A percentile compares a stretch with the other conserved stretches of the same genome.
phyloP scores from a whole-genome alignment of 2,888 invertebrate genomes.

The Apamea anceps region DNA sequence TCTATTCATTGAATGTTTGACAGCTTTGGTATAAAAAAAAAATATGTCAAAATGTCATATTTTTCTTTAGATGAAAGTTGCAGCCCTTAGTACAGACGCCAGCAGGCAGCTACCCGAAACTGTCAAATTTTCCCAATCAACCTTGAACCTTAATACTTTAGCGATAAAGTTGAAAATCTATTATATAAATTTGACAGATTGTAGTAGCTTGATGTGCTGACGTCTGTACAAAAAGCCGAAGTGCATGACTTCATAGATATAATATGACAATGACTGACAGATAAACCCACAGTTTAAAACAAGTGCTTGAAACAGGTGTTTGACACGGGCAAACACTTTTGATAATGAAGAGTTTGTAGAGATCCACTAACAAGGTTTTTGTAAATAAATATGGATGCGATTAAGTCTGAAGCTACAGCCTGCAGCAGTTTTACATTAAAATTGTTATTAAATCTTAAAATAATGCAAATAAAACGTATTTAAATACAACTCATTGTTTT shows the following conservation, averaged over 20 bases:
- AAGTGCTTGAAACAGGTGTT: too few species aligned
- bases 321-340: too few species aligned
- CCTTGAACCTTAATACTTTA: too few species aligned
- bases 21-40: background rate
- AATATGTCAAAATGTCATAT: background rate
- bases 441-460: background rate
- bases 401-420: background rate
- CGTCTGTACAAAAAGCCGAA: background rate
- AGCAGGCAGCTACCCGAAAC: too few species aligned
- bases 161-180: too few species aligned
- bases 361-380: too few species aligned
- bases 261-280: background rate
- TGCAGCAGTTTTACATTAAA: background rate
- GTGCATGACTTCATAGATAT: background rate
- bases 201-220: too few species aligned
- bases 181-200: too few species aligned
- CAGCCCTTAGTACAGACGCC: too few species aligned
- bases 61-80: too few species aligned
- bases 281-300: background rate
- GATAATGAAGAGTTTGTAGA: too few species aligned
- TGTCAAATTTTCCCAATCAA: too few species aligned
- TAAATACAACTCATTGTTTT: background rate
- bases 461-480: background rate
- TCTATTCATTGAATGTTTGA: background rate
- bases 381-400: background rate